Evolutionary conservation across 2,888 invertebrate species (phyloP).

Genomic region (Cosmorhoe ocellata): DNA sequence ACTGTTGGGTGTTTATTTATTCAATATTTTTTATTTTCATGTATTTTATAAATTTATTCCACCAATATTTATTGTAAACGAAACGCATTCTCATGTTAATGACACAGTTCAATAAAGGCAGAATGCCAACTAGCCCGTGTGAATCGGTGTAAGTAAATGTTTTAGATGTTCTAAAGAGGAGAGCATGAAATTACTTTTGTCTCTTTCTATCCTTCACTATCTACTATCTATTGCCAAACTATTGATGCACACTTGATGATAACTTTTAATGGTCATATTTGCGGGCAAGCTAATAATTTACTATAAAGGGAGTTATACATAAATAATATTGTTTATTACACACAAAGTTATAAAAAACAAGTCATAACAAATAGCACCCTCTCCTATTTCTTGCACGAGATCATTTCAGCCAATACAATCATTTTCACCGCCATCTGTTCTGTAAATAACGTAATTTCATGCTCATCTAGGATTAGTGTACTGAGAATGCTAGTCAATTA

Average conservation of each 20-base stretch:
- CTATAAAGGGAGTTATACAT: too few relatives aligned
- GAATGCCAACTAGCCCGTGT: slow-evolving; percentile 70
- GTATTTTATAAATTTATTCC: too few relatives aligned
- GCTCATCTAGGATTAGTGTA: slow-evolving; percentile 75
- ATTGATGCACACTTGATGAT: background rate
- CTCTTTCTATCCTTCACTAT: slow-evolving; percentile 36
- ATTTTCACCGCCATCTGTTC: slow-evolving; percentile 40
- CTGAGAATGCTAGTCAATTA: slow-evolving; percentile 80
- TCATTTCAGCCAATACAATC: slow-evolving; percentile 20
- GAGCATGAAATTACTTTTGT: slow-evolving; percentile 77
- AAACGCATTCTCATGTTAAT: slow-evolving; percentile 66
- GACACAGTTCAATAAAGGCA: slow-evolving; percentile 38
- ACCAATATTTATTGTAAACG: slow-evolving; percentile 38
- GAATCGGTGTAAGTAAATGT: slow-evolving; percentile 68
- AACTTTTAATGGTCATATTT: slow-evolving; percentile 2
- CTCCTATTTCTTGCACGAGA: slow-evolving; percentile 35
- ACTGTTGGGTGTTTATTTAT: too few relatives aligned
- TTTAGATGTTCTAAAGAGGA: slow-evolving; percentile 60
- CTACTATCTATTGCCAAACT: slow-evolving; percentile 27
- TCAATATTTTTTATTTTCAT: too few relatives aligned
- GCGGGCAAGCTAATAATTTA: slow-evolving; percentile 3
- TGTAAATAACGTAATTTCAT: slow-evolving; percentile 72
- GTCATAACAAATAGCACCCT: slow-evolving; percentile 18
- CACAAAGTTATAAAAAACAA: too few relatives aligned
- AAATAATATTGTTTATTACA: too few relatives aligned